Percentiles rank a stretch among this genome's conserved stretches.
Conservation (phyloP, 2,888 invertebrate species). For the Ophioninae sp. region DNA sequence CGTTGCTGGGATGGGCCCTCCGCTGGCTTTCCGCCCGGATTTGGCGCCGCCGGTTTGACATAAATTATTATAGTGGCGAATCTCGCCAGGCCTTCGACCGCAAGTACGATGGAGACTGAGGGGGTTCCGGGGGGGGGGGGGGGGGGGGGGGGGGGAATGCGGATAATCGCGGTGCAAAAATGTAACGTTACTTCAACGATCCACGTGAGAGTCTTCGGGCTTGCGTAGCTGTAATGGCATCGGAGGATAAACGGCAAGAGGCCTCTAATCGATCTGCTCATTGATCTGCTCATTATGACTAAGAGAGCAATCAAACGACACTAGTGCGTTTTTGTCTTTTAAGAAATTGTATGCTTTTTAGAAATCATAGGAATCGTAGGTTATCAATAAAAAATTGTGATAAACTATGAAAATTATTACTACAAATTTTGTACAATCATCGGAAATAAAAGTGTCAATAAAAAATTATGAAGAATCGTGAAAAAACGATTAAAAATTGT, state of each 20-base stretch:
- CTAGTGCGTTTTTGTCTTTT: no score
- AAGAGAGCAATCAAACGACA: not conserved
- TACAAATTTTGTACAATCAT: no score
- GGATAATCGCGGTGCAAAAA: slow-evolving; percentile 16
- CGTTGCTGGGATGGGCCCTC: slow-evolving; percentile 16
- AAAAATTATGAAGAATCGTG: no score
- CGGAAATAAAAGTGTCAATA: no score
- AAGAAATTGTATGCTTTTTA: no score
- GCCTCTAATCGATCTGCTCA: not conserved
- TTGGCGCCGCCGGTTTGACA: slow-evolving; percentile 57
- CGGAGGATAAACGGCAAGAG: not conserved
- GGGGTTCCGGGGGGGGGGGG: no score
- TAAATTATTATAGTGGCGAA: slow-evolving; percentile 58
- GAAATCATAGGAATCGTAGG: no score
- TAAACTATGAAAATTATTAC: no score
- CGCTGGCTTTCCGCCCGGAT: slow-evolving; percentile 57
- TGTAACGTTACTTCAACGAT: slow-evolving; percentile 10
- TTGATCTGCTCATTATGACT: not conserved
- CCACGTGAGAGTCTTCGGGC: not conserved
- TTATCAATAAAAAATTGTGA: no score
- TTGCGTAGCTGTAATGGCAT: not conserved
- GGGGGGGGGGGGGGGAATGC: no score
- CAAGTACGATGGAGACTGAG: slow-evolving; percentile 1
- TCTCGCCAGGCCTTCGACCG: slow-evolving; percentile 27
- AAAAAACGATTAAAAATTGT: no score